phyloP scores from a whole-genome alignment of 1,140 invertebrate genomes.

The Diploscapter pachys region DNA sequence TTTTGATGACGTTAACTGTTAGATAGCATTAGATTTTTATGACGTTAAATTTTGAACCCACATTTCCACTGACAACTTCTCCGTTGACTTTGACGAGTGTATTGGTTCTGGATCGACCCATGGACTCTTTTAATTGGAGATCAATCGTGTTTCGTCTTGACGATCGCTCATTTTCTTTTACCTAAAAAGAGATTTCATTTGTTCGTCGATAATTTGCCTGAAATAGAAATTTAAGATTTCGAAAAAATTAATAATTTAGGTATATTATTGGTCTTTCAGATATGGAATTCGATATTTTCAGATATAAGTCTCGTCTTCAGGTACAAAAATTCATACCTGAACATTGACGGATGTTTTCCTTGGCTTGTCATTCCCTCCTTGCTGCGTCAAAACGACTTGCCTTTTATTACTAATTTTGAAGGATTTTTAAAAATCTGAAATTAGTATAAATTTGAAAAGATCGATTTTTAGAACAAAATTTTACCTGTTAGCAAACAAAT shows the following conservation, averaged over 20 bases:
- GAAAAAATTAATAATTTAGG: background rate
- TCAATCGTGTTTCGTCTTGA: constrained; percentile 26
- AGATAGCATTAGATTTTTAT: constrained; percentile 3
- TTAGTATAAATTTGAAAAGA: background rate
- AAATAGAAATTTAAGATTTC: background rate
- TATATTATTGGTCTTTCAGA: background rate
- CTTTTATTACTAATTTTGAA: too few species aligned
- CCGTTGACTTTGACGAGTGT: constrained; percentile 32
- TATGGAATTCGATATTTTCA: background rate
- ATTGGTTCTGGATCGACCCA: constrained; percentile 24
- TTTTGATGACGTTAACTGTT: constrained; percentile 3
- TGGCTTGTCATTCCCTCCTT: too few species aligned
- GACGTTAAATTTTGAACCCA: too few species aligned
- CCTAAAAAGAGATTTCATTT: background rate
- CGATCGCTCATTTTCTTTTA: constrained; percentile 10
- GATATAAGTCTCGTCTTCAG: background rate
- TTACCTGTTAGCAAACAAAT: background rate
- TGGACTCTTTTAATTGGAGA: constrained; percentile 22
- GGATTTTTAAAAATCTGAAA: constrained; percentile 5
- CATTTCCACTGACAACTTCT: constrained; percentile 24
- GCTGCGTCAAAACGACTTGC: too few species aligned
- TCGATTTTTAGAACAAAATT: background rate
- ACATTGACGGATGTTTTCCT: too few species aligned
- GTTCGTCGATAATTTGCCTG: too few species aligned
- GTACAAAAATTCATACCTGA: background rate